phyloP scores from a whole-genome alignment of 2,113 vertebrate genomes.

The Xiphorhynchus elegans region DNA sequence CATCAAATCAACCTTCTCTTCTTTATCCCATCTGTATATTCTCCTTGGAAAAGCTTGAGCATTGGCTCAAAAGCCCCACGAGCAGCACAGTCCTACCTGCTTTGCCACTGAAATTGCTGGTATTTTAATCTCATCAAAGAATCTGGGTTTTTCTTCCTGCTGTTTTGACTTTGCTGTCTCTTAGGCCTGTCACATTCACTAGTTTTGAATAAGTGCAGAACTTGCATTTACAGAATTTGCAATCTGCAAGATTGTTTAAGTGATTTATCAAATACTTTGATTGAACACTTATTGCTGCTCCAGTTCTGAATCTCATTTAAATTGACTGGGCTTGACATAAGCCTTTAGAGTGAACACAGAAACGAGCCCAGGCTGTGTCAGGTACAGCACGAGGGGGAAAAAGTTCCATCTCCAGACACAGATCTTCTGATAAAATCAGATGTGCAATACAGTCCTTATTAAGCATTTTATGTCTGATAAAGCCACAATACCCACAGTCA shows the following conservation, averaged over 20 bases:
- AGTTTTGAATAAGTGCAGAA: conserved; percentile 60
- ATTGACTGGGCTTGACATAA: conserved; percentile 51
- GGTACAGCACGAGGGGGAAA: background rate
- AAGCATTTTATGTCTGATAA: background rate
- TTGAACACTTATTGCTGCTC: conserved; percentile 55
- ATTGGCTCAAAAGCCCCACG: background rate
- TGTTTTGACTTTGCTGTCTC: conserved; percentile 74
- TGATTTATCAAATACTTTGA: conserved; percentile 71
- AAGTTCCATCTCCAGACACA: background rate
- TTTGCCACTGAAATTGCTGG: conserved; percentile 51
- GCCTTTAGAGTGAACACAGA: conserved; percentile 33
- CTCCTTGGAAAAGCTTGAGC: conserved; percentile 10
- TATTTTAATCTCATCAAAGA: conserved; percentile 75
- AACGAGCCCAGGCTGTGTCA: background rate
- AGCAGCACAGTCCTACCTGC: conserved; percentile 62
- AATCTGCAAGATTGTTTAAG: conserved; percentile 68
- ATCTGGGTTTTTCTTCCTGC: conserved; percentile 42
- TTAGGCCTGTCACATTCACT: conserved; percentile 65
- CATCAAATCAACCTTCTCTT: conserved; percentile 70
- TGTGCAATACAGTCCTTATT: background rate
- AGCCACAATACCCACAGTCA: background rate
- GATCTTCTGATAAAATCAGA: background rate
- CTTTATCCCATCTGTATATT: conserved; percentile 67
- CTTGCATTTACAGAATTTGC: conserved; percentile 68
- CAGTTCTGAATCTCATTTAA: conserved; percentile 62